Evolutionary conservation across 2,888 invertebrate species (phyloP).

Genomic region (Nemurella pictetii): DNA sequence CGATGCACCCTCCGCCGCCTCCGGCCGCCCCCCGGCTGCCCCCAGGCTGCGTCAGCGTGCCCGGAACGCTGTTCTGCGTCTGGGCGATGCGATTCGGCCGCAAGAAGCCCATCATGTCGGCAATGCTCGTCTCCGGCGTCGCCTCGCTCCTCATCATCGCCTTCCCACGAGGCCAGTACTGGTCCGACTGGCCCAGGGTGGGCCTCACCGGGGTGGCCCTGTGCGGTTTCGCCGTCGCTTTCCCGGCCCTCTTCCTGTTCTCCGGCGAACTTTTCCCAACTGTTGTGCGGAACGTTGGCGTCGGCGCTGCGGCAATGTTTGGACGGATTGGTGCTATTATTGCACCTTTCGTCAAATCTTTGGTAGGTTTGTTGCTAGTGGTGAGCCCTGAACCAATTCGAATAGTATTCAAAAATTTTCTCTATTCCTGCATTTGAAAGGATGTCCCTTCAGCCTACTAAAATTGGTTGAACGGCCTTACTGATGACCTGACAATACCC

Average conservation of each 20-base stretch:
- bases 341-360: conserved; percentile 42
- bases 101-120: conserved; percentile 56
- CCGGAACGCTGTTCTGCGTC: conserved; percentile 59
- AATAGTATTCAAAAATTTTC: too few relatives aligned
- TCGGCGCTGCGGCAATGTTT: conserved; percentile 41
- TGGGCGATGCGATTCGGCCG: conserved; percentile 57
- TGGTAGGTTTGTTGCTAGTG: conserved; percentile 35
- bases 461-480: too few relatives aligned
- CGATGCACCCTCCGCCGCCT: too few relatives aligned
- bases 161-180: conserved; percentile 51
- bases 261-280: conserved; percentile 42
- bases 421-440: too few relatives aligned
- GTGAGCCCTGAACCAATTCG: too few relatives aligned
- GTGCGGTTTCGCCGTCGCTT: conserved; percentile 37
- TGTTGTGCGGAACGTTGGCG: conserved; percentile 41
- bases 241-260: conserved; percentile 40
- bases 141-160: conserved; percentile 58
- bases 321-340: conserved; percentile 39
- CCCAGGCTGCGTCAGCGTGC: conserved; percentile 57
- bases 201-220: conserved; percentile 53
- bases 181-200: conserved; percentile 60
- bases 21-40: neutral
- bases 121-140: conserved; percentile 55
- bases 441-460: too few relatives aligned
- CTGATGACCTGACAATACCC: too few relatives aligned